phyloP scores from a whole-genome alignment of 2,797 vertebrate genomes.

The Pipistrellus nathusii region DNA sequence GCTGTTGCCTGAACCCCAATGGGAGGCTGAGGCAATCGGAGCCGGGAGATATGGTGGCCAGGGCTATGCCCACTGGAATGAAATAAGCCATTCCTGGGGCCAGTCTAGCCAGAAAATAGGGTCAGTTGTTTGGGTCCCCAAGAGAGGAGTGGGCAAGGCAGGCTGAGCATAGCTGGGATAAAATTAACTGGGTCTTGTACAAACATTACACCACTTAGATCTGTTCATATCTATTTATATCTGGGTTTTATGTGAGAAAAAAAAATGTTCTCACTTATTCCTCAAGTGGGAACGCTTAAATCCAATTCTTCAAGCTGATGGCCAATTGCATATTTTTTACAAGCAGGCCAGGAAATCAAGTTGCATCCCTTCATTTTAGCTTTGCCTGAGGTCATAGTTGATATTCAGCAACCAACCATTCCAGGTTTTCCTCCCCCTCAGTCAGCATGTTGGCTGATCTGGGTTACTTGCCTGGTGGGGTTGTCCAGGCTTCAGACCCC shows the following conservation, averaged over 20 bases:
- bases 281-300: conserved; percentile 23
- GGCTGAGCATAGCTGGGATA: neutral
- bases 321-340: neutral
- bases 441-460: neutral
- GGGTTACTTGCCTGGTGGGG: neutral
- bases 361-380: neutral
- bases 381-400: neutral
- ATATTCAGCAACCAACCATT: neutral
- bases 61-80: neutral
- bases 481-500: neutral
- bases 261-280: neutral
- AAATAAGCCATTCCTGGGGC: neutral
- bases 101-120: neutral
- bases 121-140: neutral
- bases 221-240: neutral
- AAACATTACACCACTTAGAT: neutral
- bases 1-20: neutral
- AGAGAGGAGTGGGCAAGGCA: neutral
- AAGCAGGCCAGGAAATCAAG: neutral
- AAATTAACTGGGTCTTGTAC: neutral
- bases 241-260: neutral
- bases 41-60: neutral
- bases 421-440: neutral
- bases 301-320: neutral
- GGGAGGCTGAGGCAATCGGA: neutral